These are phyloP conservation scores for Eupristina koningsbergeri DNA, from an alignment of 1,140 invertebrate species.

Conservation along the genomic window DNA sequence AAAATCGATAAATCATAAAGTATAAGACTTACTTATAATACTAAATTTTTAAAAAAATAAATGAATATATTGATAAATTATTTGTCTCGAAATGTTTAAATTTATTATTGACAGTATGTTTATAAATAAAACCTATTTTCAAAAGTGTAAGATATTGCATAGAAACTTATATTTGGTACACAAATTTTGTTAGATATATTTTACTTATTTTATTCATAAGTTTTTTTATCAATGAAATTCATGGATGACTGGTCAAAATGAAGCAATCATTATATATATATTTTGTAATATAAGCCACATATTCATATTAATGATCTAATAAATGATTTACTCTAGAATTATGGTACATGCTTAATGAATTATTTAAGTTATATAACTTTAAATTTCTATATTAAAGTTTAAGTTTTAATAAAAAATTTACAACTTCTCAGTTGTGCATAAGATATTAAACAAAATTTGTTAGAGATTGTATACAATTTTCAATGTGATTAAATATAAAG, in stretches of 20 bases:
- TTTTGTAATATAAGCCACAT: neutral
- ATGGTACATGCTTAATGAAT: neutral
- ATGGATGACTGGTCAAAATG: neutral
- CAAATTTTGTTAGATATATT: too few relatives aligned
- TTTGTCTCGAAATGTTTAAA: too few relatives aligned
- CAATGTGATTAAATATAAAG: too few relatives aligned
- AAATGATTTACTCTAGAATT: neutral
- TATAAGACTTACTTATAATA: too few relatives aligned
- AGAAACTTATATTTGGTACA: too few relatives aligned
- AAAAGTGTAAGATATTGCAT: too few relatives aligned
- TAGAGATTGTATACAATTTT: neutral
- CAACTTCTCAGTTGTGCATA: neutral
- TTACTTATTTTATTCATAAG: neutral
- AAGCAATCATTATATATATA: neutral
- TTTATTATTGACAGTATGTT: too few relatives aligned
- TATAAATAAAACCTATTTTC: too few relatives aligned
- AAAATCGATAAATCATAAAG: too few relatives aligned
- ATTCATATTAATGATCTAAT: neutral
- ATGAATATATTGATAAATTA: too few relatives aligned
- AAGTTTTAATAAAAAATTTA: conserved; percentile 6
- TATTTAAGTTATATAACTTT: neutral
- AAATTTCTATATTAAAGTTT: neutral
- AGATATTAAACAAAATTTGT: neutral
- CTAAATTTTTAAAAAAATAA: too few relatives aligned
- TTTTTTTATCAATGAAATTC: neutral